A percentile compares a stretch with the other conserved stretches of the same genome.
Evolutionary conservation across 1,140 invertebrate species (phyloP).

Genomic region (Ceratina japonica): DNA sequence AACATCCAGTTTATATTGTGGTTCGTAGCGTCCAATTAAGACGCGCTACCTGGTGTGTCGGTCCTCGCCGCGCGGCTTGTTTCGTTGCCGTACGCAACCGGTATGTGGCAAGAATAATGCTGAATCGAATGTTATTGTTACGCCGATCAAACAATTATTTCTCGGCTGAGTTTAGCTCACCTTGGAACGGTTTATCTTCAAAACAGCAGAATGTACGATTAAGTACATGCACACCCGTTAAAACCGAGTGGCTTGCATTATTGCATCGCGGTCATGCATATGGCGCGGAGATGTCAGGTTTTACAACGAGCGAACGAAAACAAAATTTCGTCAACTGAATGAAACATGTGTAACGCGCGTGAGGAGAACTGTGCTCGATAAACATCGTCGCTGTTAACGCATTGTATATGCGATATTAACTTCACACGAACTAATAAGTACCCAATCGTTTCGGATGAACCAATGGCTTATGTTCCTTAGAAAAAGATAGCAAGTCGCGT

Average conservation of each 20-base stretch:
- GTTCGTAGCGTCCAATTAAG: not conserved
- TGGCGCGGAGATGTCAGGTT: slow-evolving; percentile 3
- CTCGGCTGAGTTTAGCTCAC: slow-evolving; percentile 50
- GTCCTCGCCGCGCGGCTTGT: not conserved
- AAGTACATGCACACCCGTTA: slow-evolving; percentile 21
- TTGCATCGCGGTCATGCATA: not conserved
- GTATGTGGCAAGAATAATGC: slow-evolving; percentile 50
- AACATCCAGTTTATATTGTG: slow-evolving; percentile 2
- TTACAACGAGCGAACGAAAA: slow-evolving; percentile 5
- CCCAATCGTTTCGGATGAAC: not conserved
- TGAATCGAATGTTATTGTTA: slow-evolving; percentile 64
- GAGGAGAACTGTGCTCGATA: not conserved
- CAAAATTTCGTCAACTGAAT: slow-evolving; percentile 6
- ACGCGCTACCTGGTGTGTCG: not conserved
- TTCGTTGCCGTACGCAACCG: not conserved
- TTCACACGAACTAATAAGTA: too few relatives aligned
- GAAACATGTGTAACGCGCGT: not conserved
- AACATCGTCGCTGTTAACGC: not conserved
- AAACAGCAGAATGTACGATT: slow-evolving; percentile 41
- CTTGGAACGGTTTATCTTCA: slow-evolving; percentile 61
- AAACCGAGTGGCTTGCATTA: slow-evolving; percentile 7
- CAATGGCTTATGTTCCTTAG: too few relatives aligned
- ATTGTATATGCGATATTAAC: not conserved
- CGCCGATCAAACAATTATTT: slow-evolving; percentile 62
- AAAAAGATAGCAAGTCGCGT: too few relatives aligned